phyloP scores from a whole-genome alignment of 2,113 vertebrate genomes.

The Psophia crepitans region DNA sequence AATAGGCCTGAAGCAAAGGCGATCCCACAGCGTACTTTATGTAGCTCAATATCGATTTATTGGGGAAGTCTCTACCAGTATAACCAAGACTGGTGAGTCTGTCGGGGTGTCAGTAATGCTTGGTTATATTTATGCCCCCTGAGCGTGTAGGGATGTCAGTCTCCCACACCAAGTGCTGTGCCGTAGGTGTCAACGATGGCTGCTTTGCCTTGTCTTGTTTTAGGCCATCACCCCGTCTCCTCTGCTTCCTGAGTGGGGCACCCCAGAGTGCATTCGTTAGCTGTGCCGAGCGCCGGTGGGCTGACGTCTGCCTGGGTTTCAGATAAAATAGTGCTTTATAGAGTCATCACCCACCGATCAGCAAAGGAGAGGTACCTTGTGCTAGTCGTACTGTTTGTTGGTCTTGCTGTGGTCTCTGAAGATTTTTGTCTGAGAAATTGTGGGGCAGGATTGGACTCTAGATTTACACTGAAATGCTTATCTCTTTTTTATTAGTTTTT shows the following conservation, averaged over 20 bases:
- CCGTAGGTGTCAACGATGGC: accelerated
- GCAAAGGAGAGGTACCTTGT: background rate
- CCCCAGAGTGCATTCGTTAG: background rate
- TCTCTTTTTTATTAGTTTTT: background rate
- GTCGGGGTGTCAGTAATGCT: too few relatives aligned
- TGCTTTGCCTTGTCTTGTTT: background rate
- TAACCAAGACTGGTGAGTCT: too few relatives aligned
- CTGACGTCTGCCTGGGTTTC: background rate
- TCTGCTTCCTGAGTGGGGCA: background rate
- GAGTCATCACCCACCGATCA: background rate
- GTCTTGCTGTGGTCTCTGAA: background rate
- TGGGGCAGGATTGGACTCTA: background rate
- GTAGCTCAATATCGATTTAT: accelerated
- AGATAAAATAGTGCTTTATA: background rate
- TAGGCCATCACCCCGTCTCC: background rate
- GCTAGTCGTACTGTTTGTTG: background rate
- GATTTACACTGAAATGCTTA: background rate
- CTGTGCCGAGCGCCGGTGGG: accelerated
- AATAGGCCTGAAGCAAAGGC: background rate
- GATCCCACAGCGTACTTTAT: background rate
- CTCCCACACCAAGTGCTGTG: accelerated
- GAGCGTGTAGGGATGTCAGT: accelerated
- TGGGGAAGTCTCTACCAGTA: too few relatives aligned
- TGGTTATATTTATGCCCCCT: background rate
- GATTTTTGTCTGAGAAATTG: background rate